Evolutionary conservation across 1,140 invertebrate genomes (phyloP).

Genomic region (Zaprionus vittiger): DNA sequence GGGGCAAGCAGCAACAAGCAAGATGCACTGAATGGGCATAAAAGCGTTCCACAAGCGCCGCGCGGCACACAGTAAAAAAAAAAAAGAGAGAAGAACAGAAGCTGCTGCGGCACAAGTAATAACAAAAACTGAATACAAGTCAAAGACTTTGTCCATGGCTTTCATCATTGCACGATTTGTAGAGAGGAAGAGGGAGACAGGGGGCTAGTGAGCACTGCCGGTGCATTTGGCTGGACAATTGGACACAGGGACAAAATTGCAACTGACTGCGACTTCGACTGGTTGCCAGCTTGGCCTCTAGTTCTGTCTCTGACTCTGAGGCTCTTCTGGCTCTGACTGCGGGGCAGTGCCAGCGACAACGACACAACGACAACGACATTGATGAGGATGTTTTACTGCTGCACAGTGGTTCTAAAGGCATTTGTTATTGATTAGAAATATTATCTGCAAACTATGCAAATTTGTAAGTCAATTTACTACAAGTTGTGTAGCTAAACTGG

Average conservation of each 20-base stretch:
- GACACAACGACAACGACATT: slow-evolving; percentile 66
- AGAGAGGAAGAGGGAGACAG: slow-evolving; percentile 17
- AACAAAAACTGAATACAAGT: slow-evolving; percentile 80
- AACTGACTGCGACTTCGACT: slow-evolving; percentile 16
- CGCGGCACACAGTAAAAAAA: slow-evolving; percentile 10
- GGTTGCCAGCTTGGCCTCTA: slow-evolving; percentile 16
- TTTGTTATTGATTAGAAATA: background rate
- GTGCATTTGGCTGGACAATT: slow-evolving; percentile 36
- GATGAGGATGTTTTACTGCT: slow-evolving; percentile 70
- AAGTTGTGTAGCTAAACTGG: too few relatives aligned
- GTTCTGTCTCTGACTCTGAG: slow-evolving; percentile 21
- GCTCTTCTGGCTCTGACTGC: slow-evolving; percentile 32
- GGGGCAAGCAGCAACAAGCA: slow-evolving; percentile 14
- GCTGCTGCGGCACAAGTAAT: slow-evolving; percentile 56
- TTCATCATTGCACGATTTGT: slow-evolving; percentile 81
- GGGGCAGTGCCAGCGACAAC: slow-evolving; percentile 27
- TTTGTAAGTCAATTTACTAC: too few relatives aligned
- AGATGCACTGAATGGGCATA: slow-evolving; percentile 56
- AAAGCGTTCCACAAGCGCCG: slow-evolving; percentile 49
- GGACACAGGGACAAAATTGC: slow-evolving; percentile 29
- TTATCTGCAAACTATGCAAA: background rate
- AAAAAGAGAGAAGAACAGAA: slow-evolving; percentile 45
- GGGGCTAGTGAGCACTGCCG: slow-evolving; percentile 11
- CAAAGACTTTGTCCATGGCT: slow-evolving; percentile 81
- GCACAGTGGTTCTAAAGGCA: slow-evolving; percentile 50